Evolutionary conservation across 1,140 invertebrate species (phyloP).

Genomic region (Caenorhabditis remanei): DNA sequence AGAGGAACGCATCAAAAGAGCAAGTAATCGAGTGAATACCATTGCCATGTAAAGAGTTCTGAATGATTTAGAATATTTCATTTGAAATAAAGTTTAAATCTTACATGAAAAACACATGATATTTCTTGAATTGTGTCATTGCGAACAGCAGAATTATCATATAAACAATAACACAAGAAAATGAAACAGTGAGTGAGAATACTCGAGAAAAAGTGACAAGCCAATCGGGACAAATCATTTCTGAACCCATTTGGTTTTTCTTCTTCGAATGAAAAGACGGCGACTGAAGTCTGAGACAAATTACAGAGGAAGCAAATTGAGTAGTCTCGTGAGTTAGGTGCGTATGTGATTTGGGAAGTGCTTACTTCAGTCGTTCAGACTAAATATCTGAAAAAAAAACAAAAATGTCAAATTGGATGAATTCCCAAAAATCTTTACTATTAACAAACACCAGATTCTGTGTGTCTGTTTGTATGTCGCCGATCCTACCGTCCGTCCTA

Average conservation of each 20-base stretch:
- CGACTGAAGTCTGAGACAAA: not conserved
- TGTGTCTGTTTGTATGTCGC: too few relatives aligned
- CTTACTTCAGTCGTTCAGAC: too few relatives aligned
- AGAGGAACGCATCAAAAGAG: not conserved
- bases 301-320: not conserved
- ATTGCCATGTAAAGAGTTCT: slow-evolving; percentile 16
- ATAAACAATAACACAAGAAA: not conserved
- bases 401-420: too few relatives aligned
- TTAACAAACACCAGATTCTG: too few relatives aligned
- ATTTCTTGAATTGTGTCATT: not conserved
- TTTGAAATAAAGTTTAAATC: not conserved
- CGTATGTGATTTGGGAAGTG: too few relatives aligned
- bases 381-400: too few relatives aligned
- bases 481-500: too few relatives aligned
- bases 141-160: not conserved
- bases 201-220: not conserved
- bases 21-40: not conserved
- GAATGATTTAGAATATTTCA: not conserved
- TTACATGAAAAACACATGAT: slow-evolving; percentile 26
- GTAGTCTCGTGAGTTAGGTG: not conserved
- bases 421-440: too few relatives aligned
- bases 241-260: not conserved
- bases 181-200: not conserved
- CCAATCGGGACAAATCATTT: not conserved
- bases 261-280: not conserved